Evolutionary conservation across 2,888 invertebrate species (phyloP).

Genomic region (Erpobdella octoculata): DNA sequence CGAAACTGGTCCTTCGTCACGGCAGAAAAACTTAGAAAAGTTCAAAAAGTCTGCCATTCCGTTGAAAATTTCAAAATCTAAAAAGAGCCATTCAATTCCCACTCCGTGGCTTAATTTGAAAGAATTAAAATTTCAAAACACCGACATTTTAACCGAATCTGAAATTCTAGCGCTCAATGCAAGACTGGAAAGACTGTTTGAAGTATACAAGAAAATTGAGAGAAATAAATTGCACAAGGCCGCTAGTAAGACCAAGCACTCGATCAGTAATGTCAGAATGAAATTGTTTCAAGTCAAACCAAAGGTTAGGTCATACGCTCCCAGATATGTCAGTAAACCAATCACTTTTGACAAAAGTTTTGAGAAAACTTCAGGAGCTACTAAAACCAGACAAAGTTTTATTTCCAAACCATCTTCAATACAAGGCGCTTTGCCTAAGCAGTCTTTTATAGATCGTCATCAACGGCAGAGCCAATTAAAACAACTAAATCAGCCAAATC

Average conservation of each 20-base stretch:
- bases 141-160: not conserved
- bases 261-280: not conserved
- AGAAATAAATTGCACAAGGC: not conserved
- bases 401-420: not conserved
- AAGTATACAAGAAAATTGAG: constrained; percentile 24
- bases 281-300: not conserved
- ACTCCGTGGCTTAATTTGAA: constrained; percentile 12
- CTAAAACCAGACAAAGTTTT: not conserved
- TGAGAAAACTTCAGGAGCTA: too few species aligned
- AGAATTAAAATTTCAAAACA: constrained; percentile 8
- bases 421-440: not conserved
- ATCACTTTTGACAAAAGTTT: not conserved
- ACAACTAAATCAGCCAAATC: not conserved
- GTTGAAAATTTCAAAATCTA: not conserved
- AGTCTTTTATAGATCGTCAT: too few species aligned
- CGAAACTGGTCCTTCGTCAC: not conserved
- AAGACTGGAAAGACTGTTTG: constrained; percentile 18
- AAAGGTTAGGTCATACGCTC: not conserved
- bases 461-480: too few species aligned
- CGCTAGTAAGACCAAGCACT: not conserved
- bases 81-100: not conserved
- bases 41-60: not conserved
- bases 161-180: constrained; percentile 5
- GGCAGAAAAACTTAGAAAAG: not conserved
- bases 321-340: not conserved